Base-by-base conservation (phyloP, 2,888 invertebrate genomes). In the Caenorhabditis sinica region DNA sequence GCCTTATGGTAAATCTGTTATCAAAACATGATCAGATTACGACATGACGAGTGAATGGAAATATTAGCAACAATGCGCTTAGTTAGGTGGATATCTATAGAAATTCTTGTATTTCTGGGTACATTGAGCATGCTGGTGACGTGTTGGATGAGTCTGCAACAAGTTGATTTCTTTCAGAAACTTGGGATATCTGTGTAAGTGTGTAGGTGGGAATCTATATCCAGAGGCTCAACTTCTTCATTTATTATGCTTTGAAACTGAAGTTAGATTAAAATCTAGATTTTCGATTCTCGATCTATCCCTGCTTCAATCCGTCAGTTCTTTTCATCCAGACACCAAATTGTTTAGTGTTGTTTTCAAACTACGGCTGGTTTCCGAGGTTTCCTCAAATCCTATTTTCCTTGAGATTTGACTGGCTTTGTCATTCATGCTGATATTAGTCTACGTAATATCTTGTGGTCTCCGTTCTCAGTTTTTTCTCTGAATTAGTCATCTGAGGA, bases 61-160 rank as follows among this genome's bases (percentile, higher is more conserved):
- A 56, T 28, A 49, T 69, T 68, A 5, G 60, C 58, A 68, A 76
- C 76, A 76, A 76, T 76, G 69, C 36, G 49, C 76, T 28, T 69
- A 76, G 60, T 76, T 76, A 76, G 60, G 36, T 23, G 3, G 23
- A n/a, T 25, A 65, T 49, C n/a, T 45, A 2, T n/a, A 1, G n/a
- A 45, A 45, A 25, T 23, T 43, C 43, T 43, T 25, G 9, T 15
- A 49, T 49, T 49, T 49, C 20, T 20, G 20, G 49, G 23, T 28
- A 11, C 23, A 63, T 63, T 43, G 11, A 61, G 13, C 20, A 23
- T 0, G n/a, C 17, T 28, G 28, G 15, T 63, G 63, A 63, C 63
- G 63, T 40, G 40, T 43, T 40, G 53, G 23, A 53, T 53, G 15
- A 15, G 28, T 28, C 28, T 56, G 23, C 28, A 25, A 56, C 13